phyloP scores from a whole-genome alignment of 2,888 invertebrate genomes.

The Empis stercorea region DNA sequence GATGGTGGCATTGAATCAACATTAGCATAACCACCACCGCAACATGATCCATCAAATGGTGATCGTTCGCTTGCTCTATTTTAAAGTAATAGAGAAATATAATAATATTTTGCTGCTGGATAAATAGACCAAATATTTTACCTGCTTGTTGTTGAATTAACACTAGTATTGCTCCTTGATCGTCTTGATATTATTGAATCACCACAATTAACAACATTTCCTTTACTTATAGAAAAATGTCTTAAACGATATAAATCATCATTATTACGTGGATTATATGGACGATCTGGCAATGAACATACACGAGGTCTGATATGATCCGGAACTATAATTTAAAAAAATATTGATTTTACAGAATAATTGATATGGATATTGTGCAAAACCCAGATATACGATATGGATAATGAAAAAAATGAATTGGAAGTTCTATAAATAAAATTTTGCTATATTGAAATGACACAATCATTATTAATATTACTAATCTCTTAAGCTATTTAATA shows the following conservation, averaged over 20 bases:
- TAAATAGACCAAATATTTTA: no score
- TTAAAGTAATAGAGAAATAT: constrained; percentile 3
- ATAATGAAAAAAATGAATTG: no score
- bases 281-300: constrained; percentile 73
- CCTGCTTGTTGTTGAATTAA: constrained; percentile 75
- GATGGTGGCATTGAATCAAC: constrained; percentile 64
- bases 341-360: not conserved
- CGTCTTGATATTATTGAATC: constrained; percentile 77
- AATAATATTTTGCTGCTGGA: not conserved
- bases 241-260: constrained; percentile 74
- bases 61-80: constrained; percentile 66
- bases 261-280: constrained; percentile 70
- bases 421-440: no score
- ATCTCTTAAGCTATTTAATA: no score
- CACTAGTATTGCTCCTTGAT: constrained; percentile 77
- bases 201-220: constrained; percentile 78
- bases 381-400: no score
- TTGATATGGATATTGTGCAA: no score
- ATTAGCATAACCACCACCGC: constrained; percentile 64
- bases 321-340: constrained; percentile 50
- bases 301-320: constrained; percentile 73
- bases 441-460: no score
- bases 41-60: constrained; percentile 78
- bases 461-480: no score
- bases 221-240: constrained; percentile 79